These are phyloP conservation scores for Drosophila recens DNA, from an alignment of 2,888 invertebrate species.

Conservation along the genomic window DNA sequence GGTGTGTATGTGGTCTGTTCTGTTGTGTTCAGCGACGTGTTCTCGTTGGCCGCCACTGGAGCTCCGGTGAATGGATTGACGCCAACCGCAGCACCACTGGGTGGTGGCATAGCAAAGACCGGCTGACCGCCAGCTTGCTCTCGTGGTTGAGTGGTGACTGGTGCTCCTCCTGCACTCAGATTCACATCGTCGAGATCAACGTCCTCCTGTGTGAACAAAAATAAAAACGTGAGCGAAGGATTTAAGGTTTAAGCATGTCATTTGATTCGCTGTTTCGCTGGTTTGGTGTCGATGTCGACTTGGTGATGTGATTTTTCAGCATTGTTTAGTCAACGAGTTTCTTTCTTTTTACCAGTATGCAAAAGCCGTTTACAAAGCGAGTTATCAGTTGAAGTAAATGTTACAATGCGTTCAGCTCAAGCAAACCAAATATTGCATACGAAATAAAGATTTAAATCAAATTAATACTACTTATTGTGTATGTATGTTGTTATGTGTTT, in stretches of 20 bases:
- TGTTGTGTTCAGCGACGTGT: conserved; percentile 85
- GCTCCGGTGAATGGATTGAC: conserved; percentile 85
- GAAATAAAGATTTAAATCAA: conserved; percentile 6
- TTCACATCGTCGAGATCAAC: conserved; percentile 84
- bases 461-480: conserved; percentile 28
- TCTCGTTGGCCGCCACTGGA: conserved; percentile 84
- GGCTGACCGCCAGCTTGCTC: conserved; percentile 82
- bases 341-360: conserved; percentile 15
- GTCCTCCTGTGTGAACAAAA: conserved; percentile 82
- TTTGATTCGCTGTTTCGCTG: conserved; percentile 2
- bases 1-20: conserved; percentile 85
- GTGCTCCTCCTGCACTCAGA: conserved; percentile 72
- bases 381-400: neutral
- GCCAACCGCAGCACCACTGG: conserved; percentile 81
- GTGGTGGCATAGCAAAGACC: conserved; percentile 84
- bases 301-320: conserved; percentile 17
- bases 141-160: conserved; percentile 83
- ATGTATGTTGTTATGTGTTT: conserved; percentile 9
- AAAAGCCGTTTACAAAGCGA: conserved; percentile 45
- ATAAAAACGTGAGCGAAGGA: neutral
- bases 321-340: conserved; percentile 75
- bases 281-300: neutral
- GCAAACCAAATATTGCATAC: conserved; percentile 32
- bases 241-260: neutral
- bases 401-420: conserved; percentile 33